phyloP scores from a whole-genome alignment of 2,113 vertebrate species.

The Cichladusa arquata region DNA sequence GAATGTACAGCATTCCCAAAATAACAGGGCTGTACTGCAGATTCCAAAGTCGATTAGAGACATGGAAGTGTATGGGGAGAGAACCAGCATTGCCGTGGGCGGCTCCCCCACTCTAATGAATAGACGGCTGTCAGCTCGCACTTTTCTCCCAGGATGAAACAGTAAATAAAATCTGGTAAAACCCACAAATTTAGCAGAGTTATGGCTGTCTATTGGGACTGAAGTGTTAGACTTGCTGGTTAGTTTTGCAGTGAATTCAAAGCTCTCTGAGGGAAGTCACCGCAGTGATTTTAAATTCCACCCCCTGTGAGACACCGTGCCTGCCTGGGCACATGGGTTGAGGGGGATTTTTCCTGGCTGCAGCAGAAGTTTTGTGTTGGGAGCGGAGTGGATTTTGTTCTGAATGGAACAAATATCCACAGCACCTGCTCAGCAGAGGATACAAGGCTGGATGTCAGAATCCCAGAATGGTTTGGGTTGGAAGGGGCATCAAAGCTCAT shows the following conservation, averaged over 20 bases:
- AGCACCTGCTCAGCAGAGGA: background rate
- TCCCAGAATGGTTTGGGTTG: background rate
- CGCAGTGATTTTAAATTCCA: background rate
- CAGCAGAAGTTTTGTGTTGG: background rate
- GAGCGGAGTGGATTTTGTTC: background rate
- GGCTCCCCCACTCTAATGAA: conserved; percentile 66
- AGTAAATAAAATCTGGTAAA: conserved; percentile 77
- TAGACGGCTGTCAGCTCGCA: conserved; percentile 68
- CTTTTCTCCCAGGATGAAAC: conserved; percentile 63
- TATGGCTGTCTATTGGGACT: conserved; percentile 50
- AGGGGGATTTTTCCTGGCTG: background rate
- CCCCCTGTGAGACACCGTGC: background rate
- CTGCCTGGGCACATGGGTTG: background rate
- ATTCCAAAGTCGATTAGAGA: background rate
- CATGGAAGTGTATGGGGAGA: background rate
- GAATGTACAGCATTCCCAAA: background rate
- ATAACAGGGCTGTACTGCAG: background rate
- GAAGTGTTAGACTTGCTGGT: conserved; percentile 29
- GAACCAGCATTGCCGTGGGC: conserved; percentile 12
- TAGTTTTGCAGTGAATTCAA: background rate
- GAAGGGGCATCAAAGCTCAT: background rate
- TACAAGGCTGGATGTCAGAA: background rate
- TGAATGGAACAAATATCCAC: background rate
- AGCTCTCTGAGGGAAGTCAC: background rate
- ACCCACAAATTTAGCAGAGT: conserved; percentile 69